Conservation (phyloP, 2,888 invertebrate genomes). For the Eupithecia inturbata region DNA sequence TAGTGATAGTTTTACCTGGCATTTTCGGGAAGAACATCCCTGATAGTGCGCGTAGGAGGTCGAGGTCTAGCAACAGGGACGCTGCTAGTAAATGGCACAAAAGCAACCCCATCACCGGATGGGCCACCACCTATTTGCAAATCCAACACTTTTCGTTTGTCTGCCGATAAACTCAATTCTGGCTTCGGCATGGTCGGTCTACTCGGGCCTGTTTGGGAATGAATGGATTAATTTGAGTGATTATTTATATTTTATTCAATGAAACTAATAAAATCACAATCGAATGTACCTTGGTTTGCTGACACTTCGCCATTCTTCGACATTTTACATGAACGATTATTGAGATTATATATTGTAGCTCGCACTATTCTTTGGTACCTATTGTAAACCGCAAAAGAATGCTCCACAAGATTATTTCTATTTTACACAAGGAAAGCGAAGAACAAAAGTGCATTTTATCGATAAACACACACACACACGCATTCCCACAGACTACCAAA, state of each 20-base stretch:
- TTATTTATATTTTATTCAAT: slow-evolving; percentile 23
- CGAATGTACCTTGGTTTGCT: slow-evolving; percentile 84
- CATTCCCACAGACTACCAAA: slow-evolving; percentile 5
- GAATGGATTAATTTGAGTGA: not conserved
- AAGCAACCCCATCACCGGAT: slow-evolving; percentile 77
- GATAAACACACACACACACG: slow-evolving; percentile 49
- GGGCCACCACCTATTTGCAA: slow-evolving; percentile 81
- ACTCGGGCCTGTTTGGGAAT: slow-evolving; percentile 69
- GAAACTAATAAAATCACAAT: slow-evolving; percentile 13
- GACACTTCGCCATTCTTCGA: slow-evolving; percentile 89
- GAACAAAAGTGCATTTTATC: slow-evolving; percentile 56
- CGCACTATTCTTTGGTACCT: slow-evolving; percentile 66
- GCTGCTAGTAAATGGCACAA: slow-evolving; percentile 78
- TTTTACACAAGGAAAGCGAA: slow-evolving; percentile 60
- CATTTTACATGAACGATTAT: slow-evolving; percentile 79
- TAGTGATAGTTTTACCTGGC: slow-evolving; percentile 61
- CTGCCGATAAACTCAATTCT: slow-evolving; percentile 77
- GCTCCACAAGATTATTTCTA: slow-evolving; percentile 67
- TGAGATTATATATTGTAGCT: slow-evolving; percentile 47
- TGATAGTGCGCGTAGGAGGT: slow-evolving; percentile 73
- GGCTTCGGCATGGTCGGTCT: slow-evolving; percentile 76
- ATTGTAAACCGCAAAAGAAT: slow-evolving; percentile 58
- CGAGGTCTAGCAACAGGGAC: slow-evolving; percentile 65
- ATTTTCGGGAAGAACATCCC: slow-evolving; percentile 79
- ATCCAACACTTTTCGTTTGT: slow-evolving; percentile 85